A percentile compares a stretch with the other conserved stretches of the same genome.
Conservation (phyloP, 2,113 vertebrate genomes). For the Sciurus niger region DNA sequence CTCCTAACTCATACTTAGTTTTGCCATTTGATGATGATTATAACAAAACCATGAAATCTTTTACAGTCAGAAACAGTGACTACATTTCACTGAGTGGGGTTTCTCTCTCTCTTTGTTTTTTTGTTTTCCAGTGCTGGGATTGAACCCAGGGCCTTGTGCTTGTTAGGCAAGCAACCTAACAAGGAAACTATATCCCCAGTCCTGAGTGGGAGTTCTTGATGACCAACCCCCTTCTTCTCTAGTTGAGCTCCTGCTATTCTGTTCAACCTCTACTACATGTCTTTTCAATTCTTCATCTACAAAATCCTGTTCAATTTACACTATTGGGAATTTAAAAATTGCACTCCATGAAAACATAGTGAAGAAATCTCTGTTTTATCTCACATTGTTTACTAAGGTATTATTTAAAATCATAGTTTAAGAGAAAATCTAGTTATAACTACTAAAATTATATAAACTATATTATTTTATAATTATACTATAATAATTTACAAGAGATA, state of each 20-base stretch:
- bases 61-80: neutral
- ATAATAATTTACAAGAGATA: neutral
- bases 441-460: neutral
- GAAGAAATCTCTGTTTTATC: neutral
- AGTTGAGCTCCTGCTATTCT: neutral
- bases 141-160: too few species aligned
- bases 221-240: neutral
- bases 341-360: neutral
- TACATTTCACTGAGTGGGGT: neutral
- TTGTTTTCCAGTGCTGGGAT: too few species aligned
- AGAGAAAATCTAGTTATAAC: neutral
- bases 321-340: neutral
- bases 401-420: conserved; percentile 27
- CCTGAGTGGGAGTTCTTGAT: neutral
- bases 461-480: conserved; percentile 12
- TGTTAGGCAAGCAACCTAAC: too few species aligned
- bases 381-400: neutral
- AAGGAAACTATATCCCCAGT: too few species aligned
- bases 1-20: neutral
- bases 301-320: neutral
- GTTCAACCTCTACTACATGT: rapidly evolving
- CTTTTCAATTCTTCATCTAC: neutral
- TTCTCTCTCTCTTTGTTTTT: neutral
- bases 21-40: neutral
- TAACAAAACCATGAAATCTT: conserved; percentile 2